These are phyloP conservation scores for Laspeyria flexula DNA, from an alignment of 2,888 invertebrate species.

Conservation along the genomic window DNA sequence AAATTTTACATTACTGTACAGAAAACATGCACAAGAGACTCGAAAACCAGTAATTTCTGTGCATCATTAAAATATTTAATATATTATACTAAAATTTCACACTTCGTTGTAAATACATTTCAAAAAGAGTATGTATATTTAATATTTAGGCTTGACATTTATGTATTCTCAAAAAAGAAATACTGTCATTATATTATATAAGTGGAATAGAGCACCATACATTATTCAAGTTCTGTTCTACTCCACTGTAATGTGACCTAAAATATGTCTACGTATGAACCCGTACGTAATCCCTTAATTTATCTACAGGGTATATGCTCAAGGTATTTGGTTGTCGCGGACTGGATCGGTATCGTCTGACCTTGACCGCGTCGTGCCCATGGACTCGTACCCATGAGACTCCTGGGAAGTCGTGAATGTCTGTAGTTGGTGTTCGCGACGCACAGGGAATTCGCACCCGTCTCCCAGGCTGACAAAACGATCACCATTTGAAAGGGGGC, in stretches of 20 bases:
- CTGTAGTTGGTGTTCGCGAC: constrained; percentile 87
- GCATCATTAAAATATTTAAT: constrained; percentile 21
- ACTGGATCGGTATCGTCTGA: constrained; percentile 83
- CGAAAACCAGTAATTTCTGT: constrained; percentile 22
- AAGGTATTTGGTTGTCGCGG: constrained; percentile 73
- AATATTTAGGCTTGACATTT: background rate
- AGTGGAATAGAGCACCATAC: constrained; percentile 2
- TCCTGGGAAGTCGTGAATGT: constrained; percentile 76
- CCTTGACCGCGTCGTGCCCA: constrained; percentile 95
- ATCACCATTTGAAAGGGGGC: constrained; percentile 47
- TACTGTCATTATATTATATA: background rate
- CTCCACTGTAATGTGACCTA: constrained; percentile 1
- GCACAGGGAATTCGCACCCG: constrained; percentile 94
- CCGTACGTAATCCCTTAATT: constrained; percentile 6
- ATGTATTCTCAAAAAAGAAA: background rate
- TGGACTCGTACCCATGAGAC: constrained; percentile 92
- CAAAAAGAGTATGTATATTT: background rate
- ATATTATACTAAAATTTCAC: constrained; percentile 11
- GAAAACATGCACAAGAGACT: constrained; percentile 28
- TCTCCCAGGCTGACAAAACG: constrained; percentile 93
- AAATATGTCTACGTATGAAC: constrained; percentile 8
- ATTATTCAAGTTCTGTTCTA: background rate
- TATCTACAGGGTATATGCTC: constrained; percentile 50
- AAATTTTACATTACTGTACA: constrained; percentile 6
- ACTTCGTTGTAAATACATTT: background rate